Conservation (phyloP, 2,797 vertebrate species). For the Meriones psammophilus region DNA sequence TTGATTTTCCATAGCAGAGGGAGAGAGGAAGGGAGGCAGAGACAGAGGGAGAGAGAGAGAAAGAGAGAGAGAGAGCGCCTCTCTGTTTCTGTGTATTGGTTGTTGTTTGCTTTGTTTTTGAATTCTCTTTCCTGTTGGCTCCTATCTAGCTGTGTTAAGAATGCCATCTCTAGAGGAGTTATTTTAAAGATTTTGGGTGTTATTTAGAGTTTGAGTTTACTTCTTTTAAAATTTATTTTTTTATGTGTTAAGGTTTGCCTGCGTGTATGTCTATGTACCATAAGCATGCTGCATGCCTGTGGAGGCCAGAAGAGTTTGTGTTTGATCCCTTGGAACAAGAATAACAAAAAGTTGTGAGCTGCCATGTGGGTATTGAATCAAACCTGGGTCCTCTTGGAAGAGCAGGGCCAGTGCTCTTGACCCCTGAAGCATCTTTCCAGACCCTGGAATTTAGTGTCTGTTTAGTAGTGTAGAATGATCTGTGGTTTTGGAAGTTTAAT, state of each 20-base stretch:
- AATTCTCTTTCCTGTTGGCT: neutral
- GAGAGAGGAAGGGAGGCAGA: no score
- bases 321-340: no score
- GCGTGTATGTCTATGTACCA: neutral
- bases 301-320: neutral
- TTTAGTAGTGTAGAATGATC: neutral
- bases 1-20: neutral
- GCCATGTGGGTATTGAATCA: neutral
- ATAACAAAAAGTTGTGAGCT: neutral
- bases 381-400: neutral
- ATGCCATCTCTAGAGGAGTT: neutral
- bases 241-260: neutral
- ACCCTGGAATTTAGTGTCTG: neutral
- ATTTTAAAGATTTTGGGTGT: neutral
- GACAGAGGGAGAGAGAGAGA: no score
- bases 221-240: neutral
- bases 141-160: neutral
- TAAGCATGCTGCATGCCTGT: neutral
- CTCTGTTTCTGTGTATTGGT: neutral
- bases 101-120: neutral
- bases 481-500: neutral
- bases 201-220: neutral
- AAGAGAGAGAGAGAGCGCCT: no score
- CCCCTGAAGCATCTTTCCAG: neutral
- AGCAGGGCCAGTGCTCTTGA: neutral